phyloP scores from a whole-genome alignment of 2,888 invertebrate genomes.

The Cetonia aurata region DNA sequence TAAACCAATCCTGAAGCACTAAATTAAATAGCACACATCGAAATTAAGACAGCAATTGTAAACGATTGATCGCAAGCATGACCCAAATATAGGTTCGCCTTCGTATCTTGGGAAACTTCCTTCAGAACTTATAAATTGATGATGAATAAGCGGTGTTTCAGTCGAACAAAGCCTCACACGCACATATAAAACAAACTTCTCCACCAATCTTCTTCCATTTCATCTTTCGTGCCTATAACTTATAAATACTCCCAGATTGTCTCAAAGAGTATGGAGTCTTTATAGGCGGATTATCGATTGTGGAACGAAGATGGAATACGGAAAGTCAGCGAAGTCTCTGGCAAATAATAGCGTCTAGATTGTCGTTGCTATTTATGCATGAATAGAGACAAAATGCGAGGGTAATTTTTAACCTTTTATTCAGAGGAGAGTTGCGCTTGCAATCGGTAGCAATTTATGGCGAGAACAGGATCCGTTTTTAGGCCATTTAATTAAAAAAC shows the following conservation, averaged over 20 bases:
- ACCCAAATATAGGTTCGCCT: slow-evolving; percentile 20
- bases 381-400: slow-evolving; percentile 10
- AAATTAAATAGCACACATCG: no score
- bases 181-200: slow-evolving; percentile 13
- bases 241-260: slow-evolving; percentile 17
- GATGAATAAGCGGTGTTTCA: slow-evolving; percentile 20
- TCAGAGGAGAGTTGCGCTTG: background rate
- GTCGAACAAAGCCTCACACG: slow-evolving; percentile 1
- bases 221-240: slow-evolving; percentile 17
- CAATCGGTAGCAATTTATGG: slow-evolving; percentile 8
- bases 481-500: slow-evolving; percentile 5
- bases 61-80: background rate
- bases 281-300: slow-evolving; percentile 14
- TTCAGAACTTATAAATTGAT: slow-evolving; percentile 17
- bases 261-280: background rate
- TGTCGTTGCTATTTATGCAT: slow-evolving; percentile 47
- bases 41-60: no score
- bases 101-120: slow-evolving; percentile 4
- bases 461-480: background rate
- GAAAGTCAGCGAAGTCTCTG: slow-evolving; percentile 19
- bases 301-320: background rate
- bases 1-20: no score
- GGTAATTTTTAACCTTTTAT: slow-evolving; percentile 22
- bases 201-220: slow-evolving; percentile 26
- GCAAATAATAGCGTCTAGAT: slow-evolving; percentile 43